A percentile compares a stretch with the other conserved stretches of the same genome.
Evolutionary conservation across 2,113 vertebrate genomes (phyloP).

Genomic region (Perca flavescens): DNA sequence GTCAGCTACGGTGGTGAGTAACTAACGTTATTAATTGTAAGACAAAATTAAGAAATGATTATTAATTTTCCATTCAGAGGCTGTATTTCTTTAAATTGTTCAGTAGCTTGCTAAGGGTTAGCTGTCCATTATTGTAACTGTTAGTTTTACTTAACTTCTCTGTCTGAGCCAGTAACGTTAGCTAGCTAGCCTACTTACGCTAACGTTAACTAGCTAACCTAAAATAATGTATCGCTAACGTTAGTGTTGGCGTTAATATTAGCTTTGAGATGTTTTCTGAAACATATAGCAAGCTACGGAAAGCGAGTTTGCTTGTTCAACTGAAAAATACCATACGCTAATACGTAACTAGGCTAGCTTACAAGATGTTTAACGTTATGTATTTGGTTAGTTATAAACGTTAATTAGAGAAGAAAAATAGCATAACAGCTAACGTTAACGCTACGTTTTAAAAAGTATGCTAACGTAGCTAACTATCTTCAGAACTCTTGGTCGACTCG

Average conservation of each 20-base stretch:
- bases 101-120: fast-evolving
- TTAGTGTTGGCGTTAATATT: too few relatives aligned
- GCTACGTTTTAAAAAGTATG: background rate
- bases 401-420: background rate
- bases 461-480: background rate
- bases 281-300: too few relatives aligned
- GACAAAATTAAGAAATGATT: background rate
- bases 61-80: fast-evolving
- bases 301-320: too few relatives aligned
- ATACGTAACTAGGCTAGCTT: too few relatives aligned
- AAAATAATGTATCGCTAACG: too few relatives aligned
- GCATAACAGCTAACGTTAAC: background rate
- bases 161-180: background rate
- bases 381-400: too few relatives aligned
- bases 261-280: too few relatives aligned
- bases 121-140: background rate
- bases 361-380: too few relatives aligned
- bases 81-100: background rate
- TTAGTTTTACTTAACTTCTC: background rate
- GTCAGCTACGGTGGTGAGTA: conserved; percentile 22
- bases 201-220: too few relatives aligned
- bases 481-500: background rate
- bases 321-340: too few relatives aligned
- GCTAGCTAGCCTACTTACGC: too few relatives aligned
- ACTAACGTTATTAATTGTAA: background rate